Base-by-base conservation (phyloP, 2,113 vertebrate species). In the Stictonetta naevosa region DNA sequence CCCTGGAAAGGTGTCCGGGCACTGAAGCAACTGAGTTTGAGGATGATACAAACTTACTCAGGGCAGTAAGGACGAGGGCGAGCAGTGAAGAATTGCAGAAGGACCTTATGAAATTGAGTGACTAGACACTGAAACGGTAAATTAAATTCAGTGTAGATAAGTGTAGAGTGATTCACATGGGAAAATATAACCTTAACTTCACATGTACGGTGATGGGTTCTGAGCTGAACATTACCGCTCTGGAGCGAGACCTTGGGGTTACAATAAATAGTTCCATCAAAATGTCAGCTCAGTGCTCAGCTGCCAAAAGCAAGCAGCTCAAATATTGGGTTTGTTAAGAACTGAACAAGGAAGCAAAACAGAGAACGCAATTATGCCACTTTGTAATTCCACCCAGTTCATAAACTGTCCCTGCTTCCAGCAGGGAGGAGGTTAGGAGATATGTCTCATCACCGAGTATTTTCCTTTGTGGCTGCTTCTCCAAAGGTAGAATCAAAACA, bases 121-220 rank as follows among this genome's bases (percentile, higher is more conserved):
- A 95, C 91, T 93, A 95, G 83, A 95, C 81, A 91, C 91, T 84
- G 62, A 92, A 92, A 92, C 3, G 31, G 91, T 84, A 96, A 96
- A 95, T 93, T 95, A 87, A 93, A 92, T 95, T 95, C 89, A 69
- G 34, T 85, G 77, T 58, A 71, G 73, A 23, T 92, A 95, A 96
- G 77, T 82, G 94, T 62, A 91, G 76, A 88, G 89, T 79, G 77
- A 91, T 81, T 77, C 80, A 93, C 83, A 79, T 28, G 81, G 89
- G 89, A 95, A 97, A 97, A 93, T 34, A 92, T 60, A 96, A 95
- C 95, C 93, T 92, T 92, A 95, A 91, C 74, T 95, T 93, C 86
- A 89, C 86, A 89, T 44, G 69, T 83, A 84, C 81, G 36, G 86
- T 92, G 93, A 93, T 85, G 69, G 77, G 74, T 38, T 95, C 84